Conservation (phyloP, 1,140 invertebrate genomes). For the Campodea augens region DNA sequence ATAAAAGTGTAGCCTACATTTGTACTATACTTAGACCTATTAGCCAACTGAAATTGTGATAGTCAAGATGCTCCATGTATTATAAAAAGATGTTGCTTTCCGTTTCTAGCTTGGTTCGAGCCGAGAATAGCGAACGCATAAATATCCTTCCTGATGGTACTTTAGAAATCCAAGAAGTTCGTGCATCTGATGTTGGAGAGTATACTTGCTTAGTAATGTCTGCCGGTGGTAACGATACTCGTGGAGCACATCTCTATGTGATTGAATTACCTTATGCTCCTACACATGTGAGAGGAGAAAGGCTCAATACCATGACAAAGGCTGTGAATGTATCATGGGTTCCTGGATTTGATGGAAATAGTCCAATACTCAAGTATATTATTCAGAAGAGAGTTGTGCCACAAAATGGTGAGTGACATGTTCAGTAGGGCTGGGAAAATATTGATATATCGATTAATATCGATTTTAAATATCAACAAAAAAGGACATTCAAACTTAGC, state of each 20-base stretch:
- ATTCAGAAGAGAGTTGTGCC: conserved; percentile 76
- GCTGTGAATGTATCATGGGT: conserved; percentile 83
- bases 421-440: too few species aligned
- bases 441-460: too few species aligned
- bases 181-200: conserved; percentile 59
- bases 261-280: conserved; percentile 89
- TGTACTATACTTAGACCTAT: too few species aligned
- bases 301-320: conserved; percentile 22
- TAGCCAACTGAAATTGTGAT: too few species aligned
- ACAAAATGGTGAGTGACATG: background rate
- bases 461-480: too few species aligned
- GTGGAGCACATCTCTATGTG: conserved; percentile 61
- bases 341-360: conserved; percentile 91
- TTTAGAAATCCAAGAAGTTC: conserved; percentile 56
- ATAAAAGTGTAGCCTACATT: too few species aligned
- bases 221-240: conserved; percentile 76
- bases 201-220: conserved; percentile 68
- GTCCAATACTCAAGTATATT: conserved; percentile 80
- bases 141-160: conserved; percentile 53
- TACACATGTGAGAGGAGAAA: conserved; percentile 55
- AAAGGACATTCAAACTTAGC: too few species aligned
- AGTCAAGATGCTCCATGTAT: too few species aligned
- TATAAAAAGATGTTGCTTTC: too few species aligned
- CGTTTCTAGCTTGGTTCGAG: too few species aligned
- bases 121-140: too few species aligned